Conservation (phyloP, 2,888 invertebrate genomes). For the Azorinus chamasolen region DNA sequence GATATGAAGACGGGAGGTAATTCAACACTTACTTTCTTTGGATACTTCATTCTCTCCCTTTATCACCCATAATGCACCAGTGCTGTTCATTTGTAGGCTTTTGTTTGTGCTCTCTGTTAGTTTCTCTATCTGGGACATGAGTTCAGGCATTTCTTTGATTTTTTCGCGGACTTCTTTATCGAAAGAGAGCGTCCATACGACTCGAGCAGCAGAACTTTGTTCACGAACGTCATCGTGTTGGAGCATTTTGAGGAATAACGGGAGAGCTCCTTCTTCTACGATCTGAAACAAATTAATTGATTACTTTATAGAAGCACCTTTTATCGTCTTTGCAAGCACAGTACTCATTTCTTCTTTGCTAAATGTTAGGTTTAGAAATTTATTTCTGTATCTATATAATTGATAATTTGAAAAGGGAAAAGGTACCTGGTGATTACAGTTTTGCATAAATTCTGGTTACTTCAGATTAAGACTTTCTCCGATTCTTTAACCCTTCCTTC, state of each 20-base stretch:
- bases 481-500: too few species aligned
- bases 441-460: too few species aligned
- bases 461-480: too few species aligned
- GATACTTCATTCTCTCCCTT: conserved; percentile 77
- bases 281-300: conserved; percentile 62
- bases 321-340: too few species aligned
- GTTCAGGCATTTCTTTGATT: conserved; percentile 69
- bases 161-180: conserved; percentile 76
- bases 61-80: conserved; percentile 80
- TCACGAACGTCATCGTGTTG: conserved; percentile 74
- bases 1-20: too few species aligned
- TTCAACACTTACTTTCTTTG: conserved; percentile 50
- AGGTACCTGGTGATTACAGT: too few species aligned
- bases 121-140: conserved; percentile 72
- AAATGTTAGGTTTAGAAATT: too few species aligned
- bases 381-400: too few species aligned
- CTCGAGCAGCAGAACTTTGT: conserved; percentile 73
- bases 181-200: conserved; percentile 81
- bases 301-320: neutral
- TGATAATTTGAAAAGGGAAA: too few species aligned
- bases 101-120: conserved; percentile 72
- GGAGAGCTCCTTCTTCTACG: conserved; percentile 77
- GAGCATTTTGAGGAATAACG: conserved; percentile 73
- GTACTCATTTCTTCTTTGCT: too few species aligned
- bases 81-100: conserved; percentile 71